A percentile compares a stretch with the other conserved stretches of the same genome.
These are phyloP conservation scores for Cenopis cana DNA, from an alignment of 2,888 invertebrate species.

Conservation along the genomic window DNA sequence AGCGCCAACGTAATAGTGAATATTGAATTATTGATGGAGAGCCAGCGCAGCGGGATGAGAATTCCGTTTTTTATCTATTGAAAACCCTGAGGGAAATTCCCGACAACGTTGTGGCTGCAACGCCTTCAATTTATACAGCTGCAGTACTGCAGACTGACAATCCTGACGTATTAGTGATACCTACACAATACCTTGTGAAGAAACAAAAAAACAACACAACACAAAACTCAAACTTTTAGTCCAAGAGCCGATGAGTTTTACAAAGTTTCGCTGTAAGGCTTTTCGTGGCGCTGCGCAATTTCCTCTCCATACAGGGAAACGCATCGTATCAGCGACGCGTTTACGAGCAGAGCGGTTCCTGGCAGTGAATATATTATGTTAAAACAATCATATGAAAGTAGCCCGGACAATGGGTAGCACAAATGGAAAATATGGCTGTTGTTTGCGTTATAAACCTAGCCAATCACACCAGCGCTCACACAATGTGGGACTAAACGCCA, in stretches of 20 bases:
- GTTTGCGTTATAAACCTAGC: conserved; percentile 75
- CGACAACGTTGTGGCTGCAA: conserved; percentile 68
- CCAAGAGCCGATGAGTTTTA: too few species aligned
- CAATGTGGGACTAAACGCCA: conserved; percentile 76
- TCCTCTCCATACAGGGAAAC: too few species aligned
- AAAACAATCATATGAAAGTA: conserved; percentile 54
- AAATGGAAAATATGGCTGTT: conserved; percentile 69
- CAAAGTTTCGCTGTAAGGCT: too few species aligned
- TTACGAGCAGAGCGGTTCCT: too few species aligned
- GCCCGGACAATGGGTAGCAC: conserved; percentile 59
- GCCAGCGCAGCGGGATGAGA: conserved; percentile 65
- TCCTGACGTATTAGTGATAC: conserved; percentile 67
- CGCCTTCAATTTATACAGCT: conserved; percentile 80
- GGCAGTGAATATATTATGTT: too few species aligned
- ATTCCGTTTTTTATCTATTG: conserved; percentile 66
- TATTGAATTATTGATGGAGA: conserved; percentile 77
- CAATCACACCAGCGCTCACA: conserved; percentile 73
- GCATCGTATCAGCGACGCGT: too few species aligned
- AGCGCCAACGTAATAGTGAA: conserved; percentile 61
- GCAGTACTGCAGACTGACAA: conserved; percentile 70
- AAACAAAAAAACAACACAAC: conserved; percentile 16
- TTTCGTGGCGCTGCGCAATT: too few species aligned
- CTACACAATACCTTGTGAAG: conserved; percentile 68
- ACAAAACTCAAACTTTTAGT: background rate
- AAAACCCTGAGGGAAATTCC: conserved; percentile 79